Evolutionary conservation across 2,113 vertebrate genomes (phyloP).

Genomic region (Malurus cyaneus): DNA sequence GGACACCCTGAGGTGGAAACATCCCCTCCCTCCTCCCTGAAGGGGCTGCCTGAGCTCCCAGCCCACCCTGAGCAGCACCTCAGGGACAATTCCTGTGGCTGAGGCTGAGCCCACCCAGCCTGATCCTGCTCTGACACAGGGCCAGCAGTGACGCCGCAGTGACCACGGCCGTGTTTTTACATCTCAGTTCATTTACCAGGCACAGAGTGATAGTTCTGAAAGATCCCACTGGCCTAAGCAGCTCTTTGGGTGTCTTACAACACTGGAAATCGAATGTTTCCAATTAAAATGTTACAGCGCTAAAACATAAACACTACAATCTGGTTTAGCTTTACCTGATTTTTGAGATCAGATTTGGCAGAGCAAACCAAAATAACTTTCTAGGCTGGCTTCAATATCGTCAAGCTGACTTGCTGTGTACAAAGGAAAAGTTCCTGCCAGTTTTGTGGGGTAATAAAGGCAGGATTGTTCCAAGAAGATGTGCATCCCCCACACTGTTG

Average conservation of each 20-base stretch:
- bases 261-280: neutral
- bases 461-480: constrained; percentile 14
- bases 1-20: neutral
- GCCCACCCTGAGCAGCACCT: neutral
- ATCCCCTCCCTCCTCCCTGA: neutral
- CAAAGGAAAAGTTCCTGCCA: neutral
- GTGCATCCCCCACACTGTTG: neutral
- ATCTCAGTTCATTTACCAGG: neutral
- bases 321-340: neutral
- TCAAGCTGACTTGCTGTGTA: neutral
- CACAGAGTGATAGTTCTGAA: neutral
- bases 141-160: neutral
- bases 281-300: neutral
- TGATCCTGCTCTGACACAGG: neutral
- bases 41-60: neutral
- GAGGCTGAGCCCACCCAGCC: neutral
- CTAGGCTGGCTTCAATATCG: neutral
- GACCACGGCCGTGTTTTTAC: neutral
- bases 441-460: neutral
- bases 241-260: neutral
- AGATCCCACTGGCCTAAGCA: neutral
- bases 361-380: neutral
- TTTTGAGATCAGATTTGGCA: constrained; percentile 11
- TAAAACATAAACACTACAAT: neutral
- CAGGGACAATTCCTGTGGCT: neutral